Evolutionary conservation across 2,888 invertebrate genomes (phyloP).

Genomic region (Xestia rhomboidea): DNA sequence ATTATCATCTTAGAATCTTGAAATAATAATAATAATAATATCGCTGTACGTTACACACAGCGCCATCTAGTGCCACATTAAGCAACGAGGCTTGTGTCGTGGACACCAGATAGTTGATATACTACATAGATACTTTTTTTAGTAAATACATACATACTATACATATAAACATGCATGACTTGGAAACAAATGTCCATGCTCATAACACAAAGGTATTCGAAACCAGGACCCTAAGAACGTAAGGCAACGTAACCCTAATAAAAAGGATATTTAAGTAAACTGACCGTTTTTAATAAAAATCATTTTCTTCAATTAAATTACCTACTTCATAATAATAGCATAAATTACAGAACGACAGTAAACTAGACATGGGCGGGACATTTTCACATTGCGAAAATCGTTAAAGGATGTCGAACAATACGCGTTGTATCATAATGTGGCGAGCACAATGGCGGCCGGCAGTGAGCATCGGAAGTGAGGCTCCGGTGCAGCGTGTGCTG

Average conservation of each 20-base stretch:
- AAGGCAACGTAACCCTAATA: too few relatives aligned
- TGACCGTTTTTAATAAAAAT: background rate
- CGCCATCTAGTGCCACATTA: too few relatives aligned
- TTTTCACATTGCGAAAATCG: conserved; percentile 57
- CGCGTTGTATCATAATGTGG: conserved; percentile 52
- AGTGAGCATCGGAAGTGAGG: conserved; percentile 47
- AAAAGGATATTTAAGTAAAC: background rate
- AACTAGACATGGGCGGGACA: conserved; percentile 37
- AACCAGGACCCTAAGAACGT: too few relatives aligned
- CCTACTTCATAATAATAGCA: background rate
- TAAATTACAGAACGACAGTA: background rate
- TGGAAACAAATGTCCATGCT: too few relatives aligned
- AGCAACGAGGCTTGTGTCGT: too few relatives aligned
- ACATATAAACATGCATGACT: too few relatives aligned
- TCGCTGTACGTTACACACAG: too few relatives aligned
- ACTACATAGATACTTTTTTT: too few relatives aligned
- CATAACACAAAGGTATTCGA: too few relatives aligned
- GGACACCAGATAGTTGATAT: too few relatives aligned
- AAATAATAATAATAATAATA: too few relatives aligned
- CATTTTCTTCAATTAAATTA: background rate
- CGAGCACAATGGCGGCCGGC: conserved; percentile 40
- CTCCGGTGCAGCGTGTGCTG: conserved; percentile 4
- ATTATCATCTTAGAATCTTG: background rate
- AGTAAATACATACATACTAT: too few relatives aligned
- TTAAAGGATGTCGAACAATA: conserved; percentile 61